Evolutionary conservation across 30 jellyfish, hydroid and myxozoan species (phyloP), one percentile per base, ranked within the genome.

Genomic region (Hydractinia symbiolongicarpus): DNA sequence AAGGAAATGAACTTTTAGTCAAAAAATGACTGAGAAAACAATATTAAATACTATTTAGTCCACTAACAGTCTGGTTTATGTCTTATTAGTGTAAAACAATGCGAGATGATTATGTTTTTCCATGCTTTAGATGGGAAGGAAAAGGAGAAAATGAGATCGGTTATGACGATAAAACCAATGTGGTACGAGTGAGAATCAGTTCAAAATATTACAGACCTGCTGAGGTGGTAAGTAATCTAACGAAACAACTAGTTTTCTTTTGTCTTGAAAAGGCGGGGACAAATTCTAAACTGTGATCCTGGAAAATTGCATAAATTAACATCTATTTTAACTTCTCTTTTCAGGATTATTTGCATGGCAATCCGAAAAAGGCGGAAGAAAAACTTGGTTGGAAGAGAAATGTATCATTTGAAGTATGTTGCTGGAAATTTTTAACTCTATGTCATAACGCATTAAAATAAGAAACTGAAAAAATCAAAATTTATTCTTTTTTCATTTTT

Each of bases 131-230:
- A 57, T 93, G 98, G 98, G 78, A 83, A 16, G 98, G 98, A 15
- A 71, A 79, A 72, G 95, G 96, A 5, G 86, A 60, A 21, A 57
- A 66, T n/a, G 98, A 93, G 66, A 75, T 87, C 16, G 98, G 98
- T 15, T 83, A 72, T 72, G 95, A 93, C 66, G 72, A 68, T 58
- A 8, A 54, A 0, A 67, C 95, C 0, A 84, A 86, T 53, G 81
- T 64, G 54, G 69, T 70, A 6, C 85, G 96, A 4, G 98, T 93
- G 17, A 79, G 95, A 58, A 94, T 93, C 77, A 87, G 96, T 75
- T 84, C 91, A n/a, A 83, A 89, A 64, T 93, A 87, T 83, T 83
- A 93, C 83, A 87, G 98, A 9, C 98, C 98, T 14, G 86, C 98
- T 4, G 98, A 93, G 88, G 98, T 93, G 84, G 98, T 91, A 74